phyloP scores from a whole-genome alignment of 2,797 vertebrate genomes.

The Varecia variegata region DNA sequence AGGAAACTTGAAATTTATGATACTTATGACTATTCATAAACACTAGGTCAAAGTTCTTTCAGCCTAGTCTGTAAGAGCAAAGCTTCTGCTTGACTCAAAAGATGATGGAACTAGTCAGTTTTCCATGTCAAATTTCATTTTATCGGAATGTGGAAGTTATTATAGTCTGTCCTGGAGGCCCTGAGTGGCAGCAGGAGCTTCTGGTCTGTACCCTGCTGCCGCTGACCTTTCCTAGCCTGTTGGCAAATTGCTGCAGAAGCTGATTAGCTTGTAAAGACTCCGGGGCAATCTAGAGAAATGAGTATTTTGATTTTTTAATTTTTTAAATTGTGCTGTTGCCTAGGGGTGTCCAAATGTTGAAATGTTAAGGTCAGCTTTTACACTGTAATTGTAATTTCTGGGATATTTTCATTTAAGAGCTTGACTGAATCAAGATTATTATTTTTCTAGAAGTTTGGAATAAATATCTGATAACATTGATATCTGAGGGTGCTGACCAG shows the following conservation, averaged over 20 bases:
- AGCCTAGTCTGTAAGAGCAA: not conserved
- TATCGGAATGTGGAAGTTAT: constrained; percentile 14
- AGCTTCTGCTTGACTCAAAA: not conserved
- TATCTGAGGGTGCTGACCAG: not conserved
- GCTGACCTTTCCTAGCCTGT: not conserved
- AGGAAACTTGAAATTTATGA: constrained; percentile 39
- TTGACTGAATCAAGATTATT: not conserved
- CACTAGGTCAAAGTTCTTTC: not conserved
- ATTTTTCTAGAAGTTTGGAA: constrained; percentile 19
- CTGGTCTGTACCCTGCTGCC: not conserved
- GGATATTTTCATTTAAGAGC: constrained; percentile 18
- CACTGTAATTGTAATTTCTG: constrained; percentile 21
- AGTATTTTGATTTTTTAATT: not conserved
- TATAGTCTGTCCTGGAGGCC: not conserved
- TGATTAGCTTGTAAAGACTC: not conserved
- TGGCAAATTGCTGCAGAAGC: not conserved
- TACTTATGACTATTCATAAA: not conserved
- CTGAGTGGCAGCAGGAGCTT: not conserved
- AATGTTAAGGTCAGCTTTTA: constrained; percentile 33
- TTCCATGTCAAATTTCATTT: constrained; percentile 52
- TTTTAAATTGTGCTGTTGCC: not conserved
- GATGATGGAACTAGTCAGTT: constrained; percentile 5
- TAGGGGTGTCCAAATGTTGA: not conserved
- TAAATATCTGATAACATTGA: not conserved
- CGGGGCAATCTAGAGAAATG: not conserved